These are phyloP conservation scores for Chloroclysta siterata DNA, from an alignment of 2,888 invertebrate species.

Conservation along the genomic window DNA sequence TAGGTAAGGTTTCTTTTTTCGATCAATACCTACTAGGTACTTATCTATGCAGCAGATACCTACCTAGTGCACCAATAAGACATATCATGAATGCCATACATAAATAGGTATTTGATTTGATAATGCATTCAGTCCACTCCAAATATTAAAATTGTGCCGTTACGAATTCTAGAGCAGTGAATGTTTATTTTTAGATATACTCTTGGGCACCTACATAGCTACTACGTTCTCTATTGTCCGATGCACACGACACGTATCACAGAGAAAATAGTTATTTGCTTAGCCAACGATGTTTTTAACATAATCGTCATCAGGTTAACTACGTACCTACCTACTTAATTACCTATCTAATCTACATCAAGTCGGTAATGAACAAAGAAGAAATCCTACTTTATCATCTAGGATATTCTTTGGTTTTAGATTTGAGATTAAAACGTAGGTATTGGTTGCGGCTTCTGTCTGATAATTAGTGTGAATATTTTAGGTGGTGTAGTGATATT, in stretches of 20 bases:
- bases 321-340: slow-evolving; percentile 36
- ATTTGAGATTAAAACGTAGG: not conserved
- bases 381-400: slow-evolving; percentile 7
- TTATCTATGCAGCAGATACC: too few relatives aligned
- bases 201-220: not conserved
- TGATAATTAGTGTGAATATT: slow-evolving; percentile 47
- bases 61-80: too few relatives aligned
- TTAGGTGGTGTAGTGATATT: slow-evolving; percentile 60
- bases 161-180: slow-evolving; percentile 45
- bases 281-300: slow-evolving; percentile 58
- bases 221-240: slow-evolving; percentile 39
- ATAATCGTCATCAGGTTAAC: slow-evolving; percentile 54
- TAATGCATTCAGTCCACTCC: too few relatives aligned
- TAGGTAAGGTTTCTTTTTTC: too few relatives aligned
- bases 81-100: too few relatives aligned
- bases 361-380: slow-evolving; percentile 28
- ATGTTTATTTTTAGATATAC: slow-evolving; percentile 56
- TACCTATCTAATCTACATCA: slow-evolving; percentile 21
- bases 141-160: too few relatives aligned
- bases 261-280: slow-evolving; percentile 52
- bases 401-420: not conserved
- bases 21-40: too few relatives aligned
- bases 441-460: slow-evolving; percentile 3
- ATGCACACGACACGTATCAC: slow-evolving; percentile 49
- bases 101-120: too few relatives aligned